phyloP scores from a whole-genome alignment of 2,797 vertebrate genomes.

The Phrynocephalus vlangalii region DNA sequence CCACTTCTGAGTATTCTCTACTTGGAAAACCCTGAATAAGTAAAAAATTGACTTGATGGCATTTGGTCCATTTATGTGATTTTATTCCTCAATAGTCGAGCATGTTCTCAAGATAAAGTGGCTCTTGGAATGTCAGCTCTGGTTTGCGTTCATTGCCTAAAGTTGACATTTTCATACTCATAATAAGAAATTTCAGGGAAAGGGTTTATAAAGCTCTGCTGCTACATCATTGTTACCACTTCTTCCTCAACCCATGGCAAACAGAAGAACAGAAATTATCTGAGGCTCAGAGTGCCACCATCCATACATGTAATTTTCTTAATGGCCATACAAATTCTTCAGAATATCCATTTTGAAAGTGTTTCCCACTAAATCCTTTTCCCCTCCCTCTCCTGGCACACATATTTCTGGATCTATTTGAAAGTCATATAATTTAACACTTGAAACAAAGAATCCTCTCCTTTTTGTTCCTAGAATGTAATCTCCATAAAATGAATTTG shows the following conservation, averaged over 20 bases:
- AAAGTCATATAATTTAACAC: constrained; percentile 43
- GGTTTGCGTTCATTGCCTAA: constrained; percentile 29
- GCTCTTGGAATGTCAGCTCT: constrained; percentile 10
- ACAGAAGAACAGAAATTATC: constrained; percentile 13
- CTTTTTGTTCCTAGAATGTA: constrained; percentile 39
- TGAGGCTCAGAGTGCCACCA: not conserved
- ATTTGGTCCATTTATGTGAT: constrained; percentile 12
- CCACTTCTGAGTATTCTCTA: no score
- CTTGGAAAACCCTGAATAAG: no score
- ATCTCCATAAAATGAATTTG: constrained; percentile 22
- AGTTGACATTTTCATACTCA: constrained; percentile 25
- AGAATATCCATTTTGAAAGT: constrained; percentile 41
- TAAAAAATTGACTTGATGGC: no score
- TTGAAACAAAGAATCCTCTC: not conserved
- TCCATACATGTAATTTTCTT: constrained; percentile 46
- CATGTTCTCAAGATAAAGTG: constrained; percentile 5
- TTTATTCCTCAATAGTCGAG: constrained; percentile 1
- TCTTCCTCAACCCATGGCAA: constrained; percentile 38
- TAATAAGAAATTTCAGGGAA: not conserved
- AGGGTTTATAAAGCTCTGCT: not conserved
- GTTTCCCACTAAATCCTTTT: constrained; percentile 35
- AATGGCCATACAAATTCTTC: constrained; percentile 45
- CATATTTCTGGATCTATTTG: not conserved
- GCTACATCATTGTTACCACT: not conserved
- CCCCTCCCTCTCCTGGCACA: not conserved